Evolutionary conservation across 2,113 vertebrate species (phyloP), one percentile per base, ranked within the genome.

Genomic region (Onychostruthus taczanowskii): DNA sequence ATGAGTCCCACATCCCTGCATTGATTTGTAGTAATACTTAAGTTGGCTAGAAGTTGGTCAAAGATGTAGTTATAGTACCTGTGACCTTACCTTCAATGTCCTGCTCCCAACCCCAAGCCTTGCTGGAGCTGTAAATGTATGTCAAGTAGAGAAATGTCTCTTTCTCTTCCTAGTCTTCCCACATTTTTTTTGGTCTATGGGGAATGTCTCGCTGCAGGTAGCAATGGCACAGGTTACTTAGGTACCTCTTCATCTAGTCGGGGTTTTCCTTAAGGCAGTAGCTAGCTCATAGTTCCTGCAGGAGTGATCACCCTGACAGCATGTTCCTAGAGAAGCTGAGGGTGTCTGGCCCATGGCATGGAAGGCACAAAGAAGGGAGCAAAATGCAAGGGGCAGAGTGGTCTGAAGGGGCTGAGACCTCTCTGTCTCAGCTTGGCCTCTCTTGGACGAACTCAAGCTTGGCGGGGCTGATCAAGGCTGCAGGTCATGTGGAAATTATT

Each of bases 351-450:
- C 11, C 5, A 7, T 63, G 24, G 76, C 10, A 46, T 53, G 47
- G 56, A 26, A 86, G 43, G 1, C 2, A 44, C 16, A 43, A 43
- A n/a, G 18, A 50, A 59, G 23, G 46, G 41, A 44, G 4, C 3
- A 1, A 2, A 2, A 18, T 33, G 18, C 50, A 72, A 85, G 5
- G 16, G 9, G 5, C 13, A 31, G 16, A 0, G 2, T 41, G 26
- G 13, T 9, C 17, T 66, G 19, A 28, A 18, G 7, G 6, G 27
- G 6, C n/a, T 66, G 33, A 64, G 59, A 19, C 8, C 5, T 64
- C 22, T 76, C 3, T 41, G 9, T 16, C 37, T 53, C 58, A 20
- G 8, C 20, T 76, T 73, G 47, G n/a, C 10, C 5, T 46, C 15
- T 68, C 13, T 33, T 59, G n/a, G 19, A 56, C 41, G 35, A 69